Evolutionary conservation across 2,888 invertebrate species (phyloP), one percentile per base, ranked within the genome.

Genomic region (Troides aeacus): DNA sequence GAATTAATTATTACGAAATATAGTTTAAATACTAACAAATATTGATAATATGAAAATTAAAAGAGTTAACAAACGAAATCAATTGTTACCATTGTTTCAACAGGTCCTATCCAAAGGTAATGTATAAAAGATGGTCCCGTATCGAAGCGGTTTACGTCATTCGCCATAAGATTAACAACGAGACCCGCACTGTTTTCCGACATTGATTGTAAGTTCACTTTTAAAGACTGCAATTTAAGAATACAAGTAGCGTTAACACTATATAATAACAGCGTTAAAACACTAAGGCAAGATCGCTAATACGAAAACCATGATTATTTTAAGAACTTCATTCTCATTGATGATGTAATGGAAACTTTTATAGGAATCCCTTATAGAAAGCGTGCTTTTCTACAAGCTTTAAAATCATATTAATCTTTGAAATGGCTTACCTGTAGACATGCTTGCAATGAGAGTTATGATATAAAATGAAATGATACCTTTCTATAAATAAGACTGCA

Each of bases 401-500:
- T 42, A 42, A 42, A 12, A 12, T 8, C 7, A 10, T 10, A 42
- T 42, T 10, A 42, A 42, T 42, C 42, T 42, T 42, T 8, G 12
- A 42, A 42, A 42, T 42, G 42, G 12, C 12, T 42, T 42, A 42
- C 12, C 42, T 8, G 10, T 42, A 42, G 12, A 42, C 42, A 42
- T 1, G 12, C 12, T 46, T 12, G 46, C 15, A 46, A 46, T 46
- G 2, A 2, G 46, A 46, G 15, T 53, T 50, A 18, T 17, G 50
- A 2, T 53, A 18, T 53, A 6, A n/a, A 53, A n/a, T 3, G 2
- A n/a, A 10, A 53, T 53, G 56, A 60, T 74, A 97, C 97, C 94
- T 98, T 98, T 89, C 97, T 94, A 80, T 97, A 98, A 76, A 98
- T 94, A 15, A 98, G 87, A 62, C 97, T 96, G 82, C 97, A 97